Base-by-base conservation (phyloP, 1,140 invertebrate genomes). In the Muscidifurax raptorellus region DNA sequence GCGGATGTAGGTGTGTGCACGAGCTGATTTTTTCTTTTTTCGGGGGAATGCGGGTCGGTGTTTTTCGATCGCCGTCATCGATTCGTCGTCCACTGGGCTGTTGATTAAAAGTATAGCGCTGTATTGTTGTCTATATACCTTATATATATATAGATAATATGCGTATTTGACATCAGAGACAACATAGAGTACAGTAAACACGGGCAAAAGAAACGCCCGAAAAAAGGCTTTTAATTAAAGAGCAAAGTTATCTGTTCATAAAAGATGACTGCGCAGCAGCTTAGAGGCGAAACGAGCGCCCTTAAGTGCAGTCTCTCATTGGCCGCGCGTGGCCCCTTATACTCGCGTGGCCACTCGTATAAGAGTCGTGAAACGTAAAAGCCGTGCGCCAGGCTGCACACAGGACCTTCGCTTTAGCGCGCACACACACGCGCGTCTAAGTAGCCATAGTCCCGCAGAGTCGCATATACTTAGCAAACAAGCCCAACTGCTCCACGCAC, bases 311-410 rank as follows among this genome's bases (percentile, higher is more conserved):
- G 59, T 69, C 64, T 80, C 32, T 67, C 79, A 80, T 72, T 52
- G 79, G 59, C 59, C 64, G 12, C 25, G 64, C 59, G 64, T 69
- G 40, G 30, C 75, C 28, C 47, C 47, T 79, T 79, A 40, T 79
- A 66, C 30, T 27, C 44, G 7, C 25, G 30, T 15, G 59, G 30
- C 77, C 27, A 30, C 59, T 80, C 66, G n/a, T 80, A 71, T 71
- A 28, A 71, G 40, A 71, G 40, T 80, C 67, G 40, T 47, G 77
- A 79, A 79, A 79, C 66, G 77, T 69, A 27, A 79, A 69, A 80
- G 40, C 79, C 15, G 7, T 12, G 67, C 27, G 32, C 9, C n/a
- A n/a, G n/a, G n/a, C n/a, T n/a, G n/a, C n/a, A 25, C 36, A 18
- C 25, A n/a, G 28, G 25, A 69, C 3, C 67, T 30, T 27, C 67